Base-by-base conservation (phyloP, 2,888 invertebrate species). In the Caenorhabditis sinica region DNA sequence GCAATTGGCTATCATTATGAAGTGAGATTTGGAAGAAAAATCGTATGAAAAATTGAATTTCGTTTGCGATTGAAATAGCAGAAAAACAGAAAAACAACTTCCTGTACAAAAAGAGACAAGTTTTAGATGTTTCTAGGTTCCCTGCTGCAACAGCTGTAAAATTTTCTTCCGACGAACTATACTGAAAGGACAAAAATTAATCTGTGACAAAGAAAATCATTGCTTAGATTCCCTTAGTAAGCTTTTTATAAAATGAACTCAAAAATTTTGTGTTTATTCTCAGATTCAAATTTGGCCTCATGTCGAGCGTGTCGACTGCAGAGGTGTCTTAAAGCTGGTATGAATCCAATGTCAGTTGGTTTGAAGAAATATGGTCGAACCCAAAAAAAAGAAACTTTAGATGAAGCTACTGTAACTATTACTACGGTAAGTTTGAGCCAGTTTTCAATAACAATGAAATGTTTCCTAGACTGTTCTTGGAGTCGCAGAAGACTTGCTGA, bases 1-100 rank as follows among this genome's bases (percentile, higher is more conserved):
- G 88, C 89, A 0, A 83, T 86, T 20, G 89, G 89, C 40, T 89
- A 86, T 51, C 88, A 89, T 63, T 89, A 87, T 63, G 87, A 87
- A 51, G 88, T 86, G 15, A 56, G 81, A 56, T 15, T 20, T 40
- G 28, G 23, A n/a, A 13, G 8, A 8, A 2, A 2, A 56, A 6
- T 11, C n/a, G 33, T 20, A 1, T 45, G 45, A 13, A 45, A 45
- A 17, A 8, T 17, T 45, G 13, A 56, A 28, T 1, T 56, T 56
- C 28, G n/a, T n/a, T n/a, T n/a, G n/a, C n/a, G n/a, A n/a, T n/a
- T n/a, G n/a, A n/a, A n/a, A n/a, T n/a, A n/a, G n/a, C 33, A 4
- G 8, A 33, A 33, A 33, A 33, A 33, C 4, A 33, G 4, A 33
- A 33, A 6, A 6, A 33, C 4, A 33, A 33, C 33, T 33, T n/a